phyloP scores from a whole-genome alignment of 2,113 vertebrate species.

The Bettongia penicillata region DNA sequence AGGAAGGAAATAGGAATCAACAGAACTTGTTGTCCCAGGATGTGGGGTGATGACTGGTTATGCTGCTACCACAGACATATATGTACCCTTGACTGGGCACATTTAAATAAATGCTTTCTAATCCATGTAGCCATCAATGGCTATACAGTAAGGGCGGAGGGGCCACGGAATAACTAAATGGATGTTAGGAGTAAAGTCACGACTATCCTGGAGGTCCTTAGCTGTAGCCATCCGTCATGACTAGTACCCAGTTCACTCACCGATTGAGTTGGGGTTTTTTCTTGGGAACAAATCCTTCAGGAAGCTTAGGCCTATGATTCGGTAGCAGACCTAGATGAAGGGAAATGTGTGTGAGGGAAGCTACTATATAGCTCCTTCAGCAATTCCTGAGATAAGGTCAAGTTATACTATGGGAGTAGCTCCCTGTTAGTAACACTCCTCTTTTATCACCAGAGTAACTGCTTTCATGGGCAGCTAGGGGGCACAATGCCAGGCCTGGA shows the following conservation, averaged over 20 bases:
- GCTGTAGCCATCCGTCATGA: neutral
- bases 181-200: neutral
- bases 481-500: neutral
- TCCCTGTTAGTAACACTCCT: neutral
- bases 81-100: too few species aligned
- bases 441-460: neutral
- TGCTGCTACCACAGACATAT: neutral
- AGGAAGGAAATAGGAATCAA: neutral
- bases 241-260: slow-evolving; percentile 78
- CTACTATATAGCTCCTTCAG: neutral
- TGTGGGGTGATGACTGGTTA: neutral
- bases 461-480: neutral
- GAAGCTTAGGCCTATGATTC: slow-evolving; percentile 91
- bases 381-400: neutral
- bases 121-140: neutral
- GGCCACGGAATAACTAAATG: neutral
- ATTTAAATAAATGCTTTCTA: neutral
- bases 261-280: slow-evolving; percentile 89
- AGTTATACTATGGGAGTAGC: neutral
- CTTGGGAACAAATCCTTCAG: slow-evolving; percentile 89
- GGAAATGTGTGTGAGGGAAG: slow-evolving; percentile 7
- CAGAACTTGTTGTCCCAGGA: neutral
- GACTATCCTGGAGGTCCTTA: neutral
- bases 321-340: slow-evolving; percentile 93
- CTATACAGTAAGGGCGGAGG: neutral